Base-by-base conservation (phyloP, 1,140 invertebrate genomes). In the Drosophila rhopaloa region DNA sequence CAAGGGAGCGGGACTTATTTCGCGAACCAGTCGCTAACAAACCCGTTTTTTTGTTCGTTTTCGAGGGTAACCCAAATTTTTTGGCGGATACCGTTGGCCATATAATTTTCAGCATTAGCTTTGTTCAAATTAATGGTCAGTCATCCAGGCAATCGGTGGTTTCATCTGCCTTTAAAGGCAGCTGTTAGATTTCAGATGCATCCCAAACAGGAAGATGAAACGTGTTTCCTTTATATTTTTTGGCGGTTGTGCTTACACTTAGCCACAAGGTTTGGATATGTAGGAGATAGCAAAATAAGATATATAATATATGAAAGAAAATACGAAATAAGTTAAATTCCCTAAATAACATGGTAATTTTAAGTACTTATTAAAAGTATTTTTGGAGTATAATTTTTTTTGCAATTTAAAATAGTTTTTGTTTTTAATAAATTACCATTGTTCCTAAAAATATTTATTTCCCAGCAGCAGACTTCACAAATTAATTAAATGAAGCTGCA, bases 71-170 rank as follows among this genome's bases (percentile, higher is more conserved):
- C 82, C 82, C 83, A 85, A 85, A 85, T 85, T 81, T 58, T 58
- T 79, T 65, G 65, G 66, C 66, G 53, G 65, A 73, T 82, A 73
- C 79, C 80, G 83, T 86, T 82, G 84, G 68, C 76, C 79, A 79
- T 86, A 89, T 86, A 86, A 88, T 86, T 86, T 86, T 76, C 51
- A 57, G 83, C 76, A 86, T 88, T 86, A 88, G 83, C 83, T 89
- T 77, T 79, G 66, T 59, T 50, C 71, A 83, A 86, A 88, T 86
- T 86, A 89, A 86, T 83, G 83, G 67, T 29, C 62, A 76, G 58
- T 40, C 70, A 57, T 16, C 24, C 56, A 37, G 53, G 35, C 55
- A 66, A 57, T 72, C 50, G 58, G 56, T 41, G 50, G 57, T 60
- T 60, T 59, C 74, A 78, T 78, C 60, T 54, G 74, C 70, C 65